Conservation (phyloP, 2,113 vertebrate species). For the Pelusios castaneus region DNA sequence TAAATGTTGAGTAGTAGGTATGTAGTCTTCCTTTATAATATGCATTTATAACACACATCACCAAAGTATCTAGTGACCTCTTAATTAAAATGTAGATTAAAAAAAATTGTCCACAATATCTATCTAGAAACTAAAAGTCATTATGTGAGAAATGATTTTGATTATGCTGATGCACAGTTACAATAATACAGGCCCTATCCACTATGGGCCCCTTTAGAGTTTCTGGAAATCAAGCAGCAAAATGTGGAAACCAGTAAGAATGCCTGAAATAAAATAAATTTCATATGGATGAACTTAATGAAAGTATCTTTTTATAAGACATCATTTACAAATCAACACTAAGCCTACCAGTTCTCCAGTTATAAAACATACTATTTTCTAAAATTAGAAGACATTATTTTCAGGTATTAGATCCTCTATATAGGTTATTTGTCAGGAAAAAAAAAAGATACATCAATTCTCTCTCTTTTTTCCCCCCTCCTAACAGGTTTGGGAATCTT, state of each 20-base stretch:
- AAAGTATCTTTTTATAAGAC: neutral
- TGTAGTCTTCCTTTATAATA: neutral
- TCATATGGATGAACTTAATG: neutral
- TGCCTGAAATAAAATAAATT: neutral
- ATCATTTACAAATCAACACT: conserved; percentile 34
- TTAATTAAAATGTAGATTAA: neutral
- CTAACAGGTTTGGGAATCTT: conserved; percentile 53
- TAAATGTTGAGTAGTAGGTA: neutral
- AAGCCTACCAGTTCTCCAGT: conserved; percentile 73
- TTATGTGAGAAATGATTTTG: neutral
- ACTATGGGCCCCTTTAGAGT: neutral
- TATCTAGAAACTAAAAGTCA: neutral
- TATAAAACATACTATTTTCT: conserved; percentile 47
- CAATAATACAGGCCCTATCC: neutral
- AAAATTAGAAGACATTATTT: conserved; percentile 61
- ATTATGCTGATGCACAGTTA: neutral
- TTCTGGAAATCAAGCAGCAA: conserved; percentile 27
- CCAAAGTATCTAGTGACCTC: neutral
- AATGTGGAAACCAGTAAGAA: neutral
- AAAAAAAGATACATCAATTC: conserved; percentile 9
- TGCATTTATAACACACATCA: neutral
- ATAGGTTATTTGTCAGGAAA: conserved; percentile 28
- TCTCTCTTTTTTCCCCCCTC: conserved; percentile 57
- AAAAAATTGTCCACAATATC: neutral
- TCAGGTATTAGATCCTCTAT: conserved; percentile 25